Evolutionary conservation across 1,140 invertebrate genomes (phyloP).

Genomic region (Dufourea novaeangliae): DNA sequence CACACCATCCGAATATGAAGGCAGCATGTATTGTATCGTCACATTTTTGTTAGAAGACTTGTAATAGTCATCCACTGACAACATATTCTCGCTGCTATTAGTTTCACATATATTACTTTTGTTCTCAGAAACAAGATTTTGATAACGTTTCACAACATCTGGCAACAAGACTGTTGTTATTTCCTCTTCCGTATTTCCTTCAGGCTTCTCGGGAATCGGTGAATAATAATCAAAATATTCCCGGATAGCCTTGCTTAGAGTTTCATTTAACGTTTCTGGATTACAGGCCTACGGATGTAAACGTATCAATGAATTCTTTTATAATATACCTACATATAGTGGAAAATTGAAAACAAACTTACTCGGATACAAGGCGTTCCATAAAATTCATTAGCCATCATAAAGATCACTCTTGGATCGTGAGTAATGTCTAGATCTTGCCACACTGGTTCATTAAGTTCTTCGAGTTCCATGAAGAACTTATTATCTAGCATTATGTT

Average conservation of each 20-base stretch:
- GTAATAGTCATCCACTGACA: constrained; percentile 47
- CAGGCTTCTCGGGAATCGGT: not conserved
- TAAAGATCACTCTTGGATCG: constrained; percentile 74
- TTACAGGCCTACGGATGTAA: constrained; percentile 64
- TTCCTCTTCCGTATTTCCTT: constrained; percentile 4
- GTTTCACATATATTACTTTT: constrained; percentile 8
- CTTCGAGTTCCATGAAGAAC: constrained; percentile 67
- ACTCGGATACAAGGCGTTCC: constrained; percentile 70
- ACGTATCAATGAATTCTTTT: constrained; percentile 7
- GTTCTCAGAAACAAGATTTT: constrained; percentile 45
- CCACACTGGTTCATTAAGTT: constrained; percentile 75
- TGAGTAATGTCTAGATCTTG: constrained; percentile 74
- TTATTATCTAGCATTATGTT: constrained; percentile 47
- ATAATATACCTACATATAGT: constrained; percentile 19
- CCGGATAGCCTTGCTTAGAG: constrained; percentile 56
- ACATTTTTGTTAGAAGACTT: constrained; percentile 20
- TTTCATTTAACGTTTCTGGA: constrained; percentile 65
- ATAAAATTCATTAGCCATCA: constrained; percentile 73
- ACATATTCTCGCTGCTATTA: constrained; percentile 29
- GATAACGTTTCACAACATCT: constrained; percentile 62
- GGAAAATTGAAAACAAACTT: constrained; percentile 43
- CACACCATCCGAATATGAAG: constrained; percentile 57
- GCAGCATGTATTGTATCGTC: constrained; percentile 37
- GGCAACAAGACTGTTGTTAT: constrained; percentile 53
- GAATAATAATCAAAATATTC: constrained; percentile 68